Evolutionary conservation across 2,797 vertebrate genomes (phyloP).

Genomic region (Oryzias dopingdopingensis): DNA sequence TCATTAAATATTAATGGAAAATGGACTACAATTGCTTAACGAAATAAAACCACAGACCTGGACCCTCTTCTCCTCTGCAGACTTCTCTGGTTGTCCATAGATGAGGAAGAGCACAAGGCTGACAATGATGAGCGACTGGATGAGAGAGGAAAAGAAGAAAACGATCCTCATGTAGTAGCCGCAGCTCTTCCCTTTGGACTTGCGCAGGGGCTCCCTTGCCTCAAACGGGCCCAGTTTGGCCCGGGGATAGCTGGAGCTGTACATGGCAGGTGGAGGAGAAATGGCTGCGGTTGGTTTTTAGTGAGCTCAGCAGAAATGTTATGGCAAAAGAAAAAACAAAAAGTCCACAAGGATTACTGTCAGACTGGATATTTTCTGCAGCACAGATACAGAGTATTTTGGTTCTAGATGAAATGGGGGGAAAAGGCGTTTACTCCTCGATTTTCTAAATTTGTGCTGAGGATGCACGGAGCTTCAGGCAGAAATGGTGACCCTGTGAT

Average conservation of each 20-base stretch:
- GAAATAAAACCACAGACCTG: conserved; percentile 47
- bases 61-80: conserved; percentile 76
- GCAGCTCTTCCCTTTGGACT: conserved; percentile 76
- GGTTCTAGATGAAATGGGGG: neutral
- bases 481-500: conserved; percentile 42
- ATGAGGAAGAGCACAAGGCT: conserved; percentile 94
- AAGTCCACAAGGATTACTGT: conserved; percentile 12
- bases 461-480: conserved; percentile 16
- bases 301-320: conserved; percentile 15
- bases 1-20: neutral
- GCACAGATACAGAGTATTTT: conserved; percentile 11
- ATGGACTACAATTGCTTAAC: neutral
- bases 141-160: conserved; percentile 92
- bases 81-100: conserved; percentile 84
- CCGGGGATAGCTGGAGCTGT: conserved; percentile 76
- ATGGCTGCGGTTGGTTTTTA: conserved; percentile 36
- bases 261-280: conserved; percentile 68
- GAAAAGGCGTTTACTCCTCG: neutral
- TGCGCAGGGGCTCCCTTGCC: conserved; percentile 61
- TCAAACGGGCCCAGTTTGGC: conserved; percentile 70
- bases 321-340: neutral
- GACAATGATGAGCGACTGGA: conserved; percentile 93
- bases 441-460: neutral
- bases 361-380: conserved; percentile 1
- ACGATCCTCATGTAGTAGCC: conserved; percentile 88